Evolutionary conservation across 2,113 vertebrate species (phyloP), one percentile per base, ranked within the genome.

Genomic region (Machaerirhynchus nigripectus): DNA sequence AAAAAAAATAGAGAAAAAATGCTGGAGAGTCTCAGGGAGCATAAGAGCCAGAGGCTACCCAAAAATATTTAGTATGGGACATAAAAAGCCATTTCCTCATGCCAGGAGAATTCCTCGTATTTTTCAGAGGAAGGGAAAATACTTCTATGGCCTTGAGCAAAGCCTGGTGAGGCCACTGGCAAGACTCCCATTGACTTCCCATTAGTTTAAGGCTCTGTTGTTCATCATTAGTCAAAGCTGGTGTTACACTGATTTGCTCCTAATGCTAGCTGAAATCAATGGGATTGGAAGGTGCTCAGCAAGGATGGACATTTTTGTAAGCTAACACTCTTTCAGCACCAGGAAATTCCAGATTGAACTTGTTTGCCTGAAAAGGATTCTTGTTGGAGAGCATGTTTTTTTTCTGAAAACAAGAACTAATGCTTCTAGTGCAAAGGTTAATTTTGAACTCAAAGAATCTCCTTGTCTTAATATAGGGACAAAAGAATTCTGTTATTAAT

Each of bases 331-430:
- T 89, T 95, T 88, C 89, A 56, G 55, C 44, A 91, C 56, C 69
- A 93, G 95, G 78, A 96, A 96, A 93, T 93, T 95, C 90, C 91
- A 93, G 95, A 78, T 80, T 90, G 79, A 96, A 86, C 83, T 84
- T 90, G 83, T 93, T 93, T 92, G 75, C 74, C 73, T 96, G 92
- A 93, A 96, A 92, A 91, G 92, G 76, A 96, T 93, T 97, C 84
- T 94, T 96, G 74, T 92, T 96, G 74, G 69, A 88, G 39, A 84
- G 21, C 40, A 65, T 3, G 13, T 53, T 84, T 90, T 68, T 68
- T 79, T 87, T 92, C 40, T 67, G 65, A 84, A 93, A 94, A 87
- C 39, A 92, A 84, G 39, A 96, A 74, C 65, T 94, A 95, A 96
- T 92, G 31, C 68, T 96, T 93, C 90, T 78, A 79, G 88, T 91